Percentiles rank a stretch among this genome's conserved stretches.
These are phyloP conservation scores for Micromussa lordhowensis DNA, from an alignment of 92 coral and sea anemone species.

Conservation along the genomic window DNA sequence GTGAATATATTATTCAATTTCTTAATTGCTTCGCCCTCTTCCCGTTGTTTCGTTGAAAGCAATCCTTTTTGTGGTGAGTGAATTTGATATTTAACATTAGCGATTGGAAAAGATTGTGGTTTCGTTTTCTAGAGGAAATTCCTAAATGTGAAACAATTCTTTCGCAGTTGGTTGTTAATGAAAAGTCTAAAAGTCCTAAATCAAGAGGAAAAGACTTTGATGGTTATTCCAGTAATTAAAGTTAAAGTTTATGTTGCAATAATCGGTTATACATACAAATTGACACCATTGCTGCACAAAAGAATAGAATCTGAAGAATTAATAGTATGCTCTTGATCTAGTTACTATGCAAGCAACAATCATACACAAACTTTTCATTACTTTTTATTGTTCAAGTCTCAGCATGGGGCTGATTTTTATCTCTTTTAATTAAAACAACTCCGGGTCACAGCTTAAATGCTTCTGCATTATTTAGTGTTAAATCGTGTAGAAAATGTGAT, in stretches of 20 bases:
- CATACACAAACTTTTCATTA: background rate
- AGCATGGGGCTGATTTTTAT: background rate
- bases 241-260: background rate
- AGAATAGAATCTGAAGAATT: conserved; percentile 1
- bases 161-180: background rate
- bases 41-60: background rate
- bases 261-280: background rate
- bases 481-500: background rate
- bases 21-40: background rate
- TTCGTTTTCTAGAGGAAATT: background rate
- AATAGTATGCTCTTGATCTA: background rate
- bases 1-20: background rate
- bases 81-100: background rate
- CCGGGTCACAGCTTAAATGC: background rate
- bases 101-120: background rate
- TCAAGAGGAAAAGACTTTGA: background rate
- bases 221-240: background rate
- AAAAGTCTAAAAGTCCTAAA: background rate
- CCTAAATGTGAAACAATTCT: background rate
- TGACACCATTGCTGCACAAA: background rate
- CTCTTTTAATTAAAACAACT: background rate
- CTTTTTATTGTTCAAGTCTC: background rate
- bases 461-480: background rate
- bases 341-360: conserved; percentile 26
- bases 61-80: background rate